These are phyloP conservation scores for Phasia obesa DNA, from an alignment of 2,888 invertebrate species.

Conservation along the genomic window DNA sequence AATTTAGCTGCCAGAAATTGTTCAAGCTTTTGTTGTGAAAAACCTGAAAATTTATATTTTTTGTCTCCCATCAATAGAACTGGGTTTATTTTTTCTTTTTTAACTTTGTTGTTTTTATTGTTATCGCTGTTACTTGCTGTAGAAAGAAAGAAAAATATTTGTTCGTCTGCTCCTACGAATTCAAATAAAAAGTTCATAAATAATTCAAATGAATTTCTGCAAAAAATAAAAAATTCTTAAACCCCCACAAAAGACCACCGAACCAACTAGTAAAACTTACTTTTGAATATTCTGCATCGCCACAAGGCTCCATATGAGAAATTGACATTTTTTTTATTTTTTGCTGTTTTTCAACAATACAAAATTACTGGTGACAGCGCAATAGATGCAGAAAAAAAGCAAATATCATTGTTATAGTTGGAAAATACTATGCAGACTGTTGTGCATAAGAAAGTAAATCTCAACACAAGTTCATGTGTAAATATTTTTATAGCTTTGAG, in stretches of 20 bases:
- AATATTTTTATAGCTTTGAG: not conserved
- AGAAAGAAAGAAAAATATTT: conserved; percentile 8
- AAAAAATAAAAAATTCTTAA: conserved; percentile 46
- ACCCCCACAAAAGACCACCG: conserved; percentile 46
- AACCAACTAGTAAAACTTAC: conserved; percentile 50
- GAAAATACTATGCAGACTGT: not conserved
- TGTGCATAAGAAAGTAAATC: not conserved
- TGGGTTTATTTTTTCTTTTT: not conserved
- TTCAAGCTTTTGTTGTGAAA: conserved; percentile 46
- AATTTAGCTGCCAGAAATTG: conserved; percentile 49
- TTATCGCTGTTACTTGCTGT: conserved; percentile 17
- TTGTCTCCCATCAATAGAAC: conserved; percentile 6
- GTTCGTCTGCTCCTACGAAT: not conserved
- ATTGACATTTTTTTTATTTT: not conserved
- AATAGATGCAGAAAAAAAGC: not conserved
- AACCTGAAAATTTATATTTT: conserved; percentile 3
- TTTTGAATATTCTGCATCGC: conserved; percentile 22
- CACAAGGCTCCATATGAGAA: not conserved
- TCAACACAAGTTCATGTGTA: not conserved
- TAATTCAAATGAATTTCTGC: conserved; percentile 63
- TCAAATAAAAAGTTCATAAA: conserved; percentile 59
- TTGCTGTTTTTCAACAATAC: not conserved
- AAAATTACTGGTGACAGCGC: not conserved
- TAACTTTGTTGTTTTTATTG: conserved; percentile 8
- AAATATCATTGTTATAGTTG: not conserved